A percentile compares a stretch with the other conserved stretches of the same genome.
These are phyloP conservation scores for Cryptoleucopteryx plumbea DNA, from an alignment of 2,113 vertebrate genomes.

Conservation along the genomic window DNA sequence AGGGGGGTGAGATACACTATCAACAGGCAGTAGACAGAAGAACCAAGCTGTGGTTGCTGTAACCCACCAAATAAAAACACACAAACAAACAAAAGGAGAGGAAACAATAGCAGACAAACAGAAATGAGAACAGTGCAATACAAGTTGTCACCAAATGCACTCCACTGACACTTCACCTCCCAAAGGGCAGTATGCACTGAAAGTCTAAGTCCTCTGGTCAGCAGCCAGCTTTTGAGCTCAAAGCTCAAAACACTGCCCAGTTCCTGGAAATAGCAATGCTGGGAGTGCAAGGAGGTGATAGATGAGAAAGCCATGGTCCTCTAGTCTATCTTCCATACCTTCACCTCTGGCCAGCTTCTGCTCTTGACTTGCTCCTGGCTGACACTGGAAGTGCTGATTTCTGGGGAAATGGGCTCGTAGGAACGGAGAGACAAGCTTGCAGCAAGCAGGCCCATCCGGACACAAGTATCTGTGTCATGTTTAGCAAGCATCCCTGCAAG, in stretches of 20 bases:
- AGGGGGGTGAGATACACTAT: neutral
- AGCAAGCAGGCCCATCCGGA: constrained; percentile 79
- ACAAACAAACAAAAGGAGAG: neutral
- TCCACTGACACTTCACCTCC: neutral
- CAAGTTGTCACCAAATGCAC: neutral
- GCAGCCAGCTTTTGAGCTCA: neutral
- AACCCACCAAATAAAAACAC: neutral
- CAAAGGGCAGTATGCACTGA: rapidly evolving
- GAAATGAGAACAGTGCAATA: neutral
- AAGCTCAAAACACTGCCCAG: neutral
- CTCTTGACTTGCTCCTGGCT: constrained; percentile 57
- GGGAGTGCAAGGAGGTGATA: neutral
- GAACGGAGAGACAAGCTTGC: constrained; percentile 76
- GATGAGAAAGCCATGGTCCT: neutral
- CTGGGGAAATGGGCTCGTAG: constrained; percentile 72
- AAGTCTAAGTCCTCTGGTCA: neutral
- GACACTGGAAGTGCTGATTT: constrained; percentile 68
- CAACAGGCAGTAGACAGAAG: neutral
- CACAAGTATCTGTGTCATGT: constrained; percentile 76
- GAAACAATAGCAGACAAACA: neutral
- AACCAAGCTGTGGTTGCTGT: neutral
- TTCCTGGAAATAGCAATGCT: neutral
- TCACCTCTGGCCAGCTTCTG: constrained; percentile 67
- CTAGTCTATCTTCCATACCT: constrained; percentile 43
- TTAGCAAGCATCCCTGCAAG: constrained; percentile 79